phyloP scores from a whole-genome alignment of 2,797 vertebrate genomes.

The Bradypodion pumilum region DNA sequence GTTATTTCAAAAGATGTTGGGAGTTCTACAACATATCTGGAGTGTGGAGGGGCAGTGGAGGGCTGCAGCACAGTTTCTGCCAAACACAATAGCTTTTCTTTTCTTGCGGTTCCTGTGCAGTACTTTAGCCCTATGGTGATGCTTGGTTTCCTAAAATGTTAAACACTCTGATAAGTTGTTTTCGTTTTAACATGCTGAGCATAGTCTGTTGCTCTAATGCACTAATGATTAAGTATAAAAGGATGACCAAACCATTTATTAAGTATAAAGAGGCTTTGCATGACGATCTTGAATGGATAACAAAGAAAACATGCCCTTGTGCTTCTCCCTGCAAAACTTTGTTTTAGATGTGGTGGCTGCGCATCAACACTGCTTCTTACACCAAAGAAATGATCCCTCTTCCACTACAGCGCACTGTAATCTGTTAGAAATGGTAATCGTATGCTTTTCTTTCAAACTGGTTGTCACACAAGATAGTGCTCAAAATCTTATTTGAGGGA shows the following conservation, averaged over 20 bases:
- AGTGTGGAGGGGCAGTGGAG: not conserved
- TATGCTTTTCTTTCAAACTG: constrained; percentile 26
- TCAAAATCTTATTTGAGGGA: constrained; percentile 1
- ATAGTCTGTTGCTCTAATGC: constrained; percentile 29
- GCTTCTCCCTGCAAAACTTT: constrained; percentile 11
- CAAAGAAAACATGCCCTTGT: constrained; percentile 20
- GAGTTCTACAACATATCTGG: not conserved
- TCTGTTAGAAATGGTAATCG: constrained; percentile 22
- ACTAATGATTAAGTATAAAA: constrained; percentile 39
- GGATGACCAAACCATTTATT: rapidly evolving
- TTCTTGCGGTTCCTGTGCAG: not conserved
- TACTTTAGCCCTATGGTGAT: constrained; percentile 10
- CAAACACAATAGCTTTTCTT: constrained; percentile 22
- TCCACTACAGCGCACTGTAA: not conserved
- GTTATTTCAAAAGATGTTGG: not conserved
- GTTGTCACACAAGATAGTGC: constrained; percentile 46
- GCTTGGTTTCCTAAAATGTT: constrained; percentile 30
- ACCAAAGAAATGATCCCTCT: not conserved
- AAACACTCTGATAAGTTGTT: not conserved
- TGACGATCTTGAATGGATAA: constrained; percentile 8
- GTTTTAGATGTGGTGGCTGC: not conserved
- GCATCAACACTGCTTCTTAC: not conserved
- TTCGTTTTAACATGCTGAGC: constrained; percentile 31
- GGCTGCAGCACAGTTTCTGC: not conserved
- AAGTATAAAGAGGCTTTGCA: constrained; percentile 5